Conservation (phyloP, 2,888 invertebrate genomes). For the Cetonia aurata region DNA sequence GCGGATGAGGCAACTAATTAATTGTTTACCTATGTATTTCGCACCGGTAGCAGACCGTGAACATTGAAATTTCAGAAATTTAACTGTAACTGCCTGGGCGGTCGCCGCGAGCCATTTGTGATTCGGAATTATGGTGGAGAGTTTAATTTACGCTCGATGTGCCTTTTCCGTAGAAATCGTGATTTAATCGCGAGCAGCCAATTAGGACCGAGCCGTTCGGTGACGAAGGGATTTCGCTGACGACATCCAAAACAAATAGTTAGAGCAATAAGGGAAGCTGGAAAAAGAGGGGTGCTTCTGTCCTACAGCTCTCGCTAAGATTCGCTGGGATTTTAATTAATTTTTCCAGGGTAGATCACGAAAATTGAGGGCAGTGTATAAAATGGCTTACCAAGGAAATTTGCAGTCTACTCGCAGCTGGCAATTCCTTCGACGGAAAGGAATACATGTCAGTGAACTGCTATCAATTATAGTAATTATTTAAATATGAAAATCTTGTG, state of each 20-base stretch:
- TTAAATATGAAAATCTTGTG: too few relatives aligned
- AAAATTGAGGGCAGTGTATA: too few relatives aligned
- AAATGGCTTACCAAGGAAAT: too few relatives aligned
- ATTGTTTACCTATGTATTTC: too few relatives aligned
- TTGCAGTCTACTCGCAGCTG: too few relatives aligned
- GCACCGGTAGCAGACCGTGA: too few relatives aligned
- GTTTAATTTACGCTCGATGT: conserved; percentile 3
- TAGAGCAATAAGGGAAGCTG: conserved; percentile 13
- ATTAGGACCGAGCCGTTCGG: conserved; percentile 23
- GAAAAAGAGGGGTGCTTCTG: neutral
- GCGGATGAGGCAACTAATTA: too few relatives aligned
- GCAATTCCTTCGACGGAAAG: too few relatives aligned
- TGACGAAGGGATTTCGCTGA: conserved; percentile 22
- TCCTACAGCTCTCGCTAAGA: neutral
- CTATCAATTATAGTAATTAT: too few relatives aligned
- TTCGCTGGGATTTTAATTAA: neutral
- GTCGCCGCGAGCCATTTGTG: neutral
- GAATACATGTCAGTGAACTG: too few relatives aligned
- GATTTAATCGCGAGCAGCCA: conserved; percentile 31
- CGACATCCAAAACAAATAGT: conserved; percentile 28
- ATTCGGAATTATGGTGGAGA: neutral
- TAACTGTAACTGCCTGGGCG: neutral
- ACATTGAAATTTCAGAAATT: neutral
- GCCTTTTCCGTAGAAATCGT: conserved; percentile 14
- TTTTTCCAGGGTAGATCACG: too few relatives aligned